Percentiles rank a stretch among this genome's conserved stretches.
Evolutionary conservation across 35 echinoderm and acorn worm species (phyloP).

Genomic region (Heliocidaris tuberculata): DNA sequence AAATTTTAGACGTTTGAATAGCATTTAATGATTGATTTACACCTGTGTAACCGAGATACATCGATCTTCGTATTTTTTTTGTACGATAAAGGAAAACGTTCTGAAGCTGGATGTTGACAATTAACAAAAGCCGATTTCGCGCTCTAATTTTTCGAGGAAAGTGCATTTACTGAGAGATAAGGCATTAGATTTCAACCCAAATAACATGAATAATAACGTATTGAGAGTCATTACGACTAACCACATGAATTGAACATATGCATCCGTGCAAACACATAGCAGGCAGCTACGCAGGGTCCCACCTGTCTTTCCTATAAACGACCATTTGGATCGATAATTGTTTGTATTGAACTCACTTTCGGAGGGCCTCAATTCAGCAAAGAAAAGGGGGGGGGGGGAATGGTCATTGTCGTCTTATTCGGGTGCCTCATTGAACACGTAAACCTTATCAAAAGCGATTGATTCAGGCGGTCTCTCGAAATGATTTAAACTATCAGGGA

Average conservation of each 20-base stretch:
- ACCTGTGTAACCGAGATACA: too few relatives aligned
- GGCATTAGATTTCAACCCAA: neutral
- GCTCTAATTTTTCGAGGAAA: neutral
- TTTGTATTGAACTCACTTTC: neutral
- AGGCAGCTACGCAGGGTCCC: neutral
- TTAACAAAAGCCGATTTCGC: neutral
- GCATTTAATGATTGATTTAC: too few relatives aligned
- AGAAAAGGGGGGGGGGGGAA: neutral
- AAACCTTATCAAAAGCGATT: neutral
- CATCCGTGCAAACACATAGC: neutral
- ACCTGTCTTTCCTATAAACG: neutral
- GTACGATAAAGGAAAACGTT: too few relatives aligned
- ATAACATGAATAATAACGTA: neutral
- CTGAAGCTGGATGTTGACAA: neutral
- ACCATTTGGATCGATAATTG: neutral
- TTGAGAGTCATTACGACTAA: neutral
- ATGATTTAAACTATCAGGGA: neutral
- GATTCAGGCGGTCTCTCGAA: neutral
- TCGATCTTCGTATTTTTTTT: too few relatives aligned
- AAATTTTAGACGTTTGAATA: too few relatives aligned
- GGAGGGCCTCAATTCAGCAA: neutral
- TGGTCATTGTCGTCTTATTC: neutral
- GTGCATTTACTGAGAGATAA: neutral
- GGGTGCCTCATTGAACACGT: neutral
- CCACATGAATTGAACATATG: neutral